Evolutionary conservation across 2,888 invertebrate species (phyloP), one percentile per base, ranked within the genome.

Genomic region (Himalopsyche japonica): DNA sequence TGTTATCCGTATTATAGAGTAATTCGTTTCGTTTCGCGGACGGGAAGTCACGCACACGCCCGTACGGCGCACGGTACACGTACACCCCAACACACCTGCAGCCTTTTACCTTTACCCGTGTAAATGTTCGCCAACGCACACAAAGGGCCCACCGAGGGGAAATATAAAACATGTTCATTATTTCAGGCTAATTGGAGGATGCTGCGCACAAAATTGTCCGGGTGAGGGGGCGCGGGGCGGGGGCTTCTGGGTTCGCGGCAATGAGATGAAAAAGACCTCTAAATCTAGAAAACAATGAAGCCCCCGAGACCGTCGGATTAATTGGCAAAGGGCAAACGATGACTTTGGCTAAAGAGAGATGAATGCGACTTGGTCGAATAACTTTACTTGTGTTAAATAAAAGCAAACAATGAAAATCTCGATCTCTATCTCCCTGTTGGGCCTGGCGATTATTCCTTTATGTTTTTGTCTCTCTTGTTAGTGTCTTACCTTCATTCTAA

Each of bases 91-190:
- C 57, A 57, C 57, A 57, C 57, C 57, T 57, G 57, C 57, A 57
- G 57, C 20, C n/a, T 57, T 57, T 57, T 57, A 57, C 57, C 57
- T 57, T 57, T 57, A 57, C 57, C 57, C 57, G 57, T 57, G 57
- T 57, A 81, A 85, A 83, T 83, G 85, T 85, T 78, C 48, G 82
- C 64, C 57, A 82, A 82, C 82, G 86, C 79, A 82, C 85, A 84
- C 82, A 86, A 82, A 70, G 84, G 84, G 79, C 82, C 79, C 86
- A 82, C 91, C 86, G 89, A 89, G 90, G 91, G 90, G 90, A 91
- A 92, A 91, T 92, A 92, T 92, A 92, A 92, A 92, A 92, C 92
- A 92, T 92, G 92, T 92, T 92, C 92, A 92, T 92, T 92, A 92
- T 92, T 92, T 91, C 91, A 91, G 91, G 92, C 92, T 92, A 92